Evolutionary conservation across 2,113 vertebrate genomes (phyloP).

Genomic region (Thinocorus orbignyianus): DNA sequence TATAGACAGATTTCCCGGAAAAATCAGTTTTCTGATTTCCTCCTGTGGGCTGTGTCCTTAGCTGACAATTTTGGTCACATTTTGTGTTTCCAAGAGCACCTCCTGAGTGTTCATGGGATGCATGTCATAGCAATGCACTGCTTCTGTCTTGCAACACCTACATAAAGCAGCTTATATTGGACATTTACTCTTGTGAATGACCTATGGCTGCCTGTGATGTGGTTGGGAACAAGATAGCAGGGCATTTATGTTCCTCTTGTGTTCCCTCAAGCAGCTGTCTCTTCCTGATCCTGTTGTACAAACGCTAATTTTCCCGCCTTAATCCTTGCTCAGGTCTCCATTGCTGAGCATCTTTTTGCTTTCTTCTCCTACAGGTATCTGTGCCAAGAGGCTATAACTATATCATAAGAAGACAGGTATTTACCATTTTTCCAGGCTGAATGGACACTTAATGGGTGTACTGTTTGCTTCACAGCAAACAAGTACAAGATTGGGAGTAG

Average conservation of each 20-base stretch:
- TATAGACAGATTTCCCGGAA: background rate
- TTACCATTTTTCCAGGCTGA: background rate
- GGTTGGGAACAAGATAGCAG: background rate
- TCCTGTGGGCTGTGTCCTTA: background rate
- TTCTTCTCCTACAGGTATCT: background rate
- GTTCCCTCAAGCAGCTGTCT: background rate
- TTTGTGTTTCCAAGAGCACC: background rate
- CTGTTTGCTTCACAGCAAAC: background rate
- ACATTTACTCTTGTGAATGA: background rate
- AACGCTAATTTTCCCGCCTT: background rate
- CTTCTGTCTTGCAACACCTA: background rate
- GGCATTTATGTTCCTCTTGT: background rate
- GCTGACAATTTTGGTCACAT: background rate
- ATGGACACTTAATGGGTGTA: background rate
- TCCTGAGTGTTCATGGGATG: background rate
- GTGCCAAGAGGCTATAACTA: background rate
- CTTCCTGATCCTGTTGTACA: background rate
- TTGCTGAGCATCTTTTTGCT: background rate
- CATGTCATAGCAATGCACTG: background rate
- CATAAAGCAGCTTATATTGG: background rate
- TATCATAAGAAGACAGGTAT: background rate
- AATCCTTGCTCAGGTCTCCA: background rate
- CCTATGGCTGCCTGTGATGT: fast-evolving
- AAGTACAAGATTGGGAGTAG: background rate
- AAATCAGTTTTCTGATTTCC: background rate